Evolutionary conservation across 2,113 vertebrate species (phyloP).

Genomic region (Takifugu flavidus): DNA sequence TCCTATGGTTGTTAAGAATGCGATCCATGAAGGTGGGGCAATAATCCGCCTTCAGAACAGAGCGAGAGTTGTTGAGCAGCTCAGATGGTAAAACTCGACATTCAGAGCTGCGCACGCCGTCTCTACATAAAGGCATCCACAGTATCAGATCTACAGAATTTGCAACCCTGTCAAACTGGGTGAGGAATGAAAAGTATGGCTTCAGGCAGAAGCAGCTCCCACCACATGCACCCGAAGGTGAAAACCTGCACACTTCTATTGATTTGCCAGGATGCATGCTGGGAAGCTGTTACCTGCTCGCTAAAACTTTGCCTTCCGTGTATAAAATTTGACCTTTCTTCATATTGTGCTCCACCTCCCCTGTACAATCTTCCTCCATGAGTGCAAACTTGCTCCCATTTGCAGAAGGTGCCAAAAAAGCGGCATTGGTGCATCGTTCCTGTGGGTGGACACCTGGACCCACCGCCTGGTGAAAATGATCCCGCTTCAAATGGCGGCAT

Average conservation of each 20-base stretch:
- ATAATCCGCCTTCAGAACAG: background rate
- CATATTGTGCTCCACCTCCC: constrained; percentile 8
- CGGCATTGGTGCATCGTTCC: constrained; percentile 30
- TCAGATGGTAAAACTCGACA: background rate
- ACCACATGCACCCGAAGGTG: background rate
- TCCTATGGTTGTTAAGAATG: background rate
- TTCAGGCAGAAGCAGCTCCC: background rate
- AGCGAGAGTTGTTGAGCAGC: background rate
- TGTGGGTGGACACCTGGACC: constrained; percentile 63
- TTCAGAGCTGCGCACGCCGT: background rate
- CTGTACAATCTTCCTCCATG: constrained; percentile 38
- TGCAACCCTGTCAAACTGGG: background rate
- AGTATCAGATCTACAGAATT: background rate
- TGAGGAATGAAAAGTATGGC: background rate
- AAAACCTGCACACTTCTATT: background rate
- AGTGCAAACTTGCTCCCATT: constrained; percentile 36
- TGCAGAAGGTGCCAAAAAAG: constrained; percentile 16
- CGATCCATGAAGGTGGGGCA: background rate
- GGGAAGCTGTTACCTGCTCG: no score
- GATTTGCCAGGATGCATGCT: no score
- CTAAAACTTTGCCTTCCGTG: no score
- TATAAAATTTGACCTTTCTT: constrained; percentile 23
- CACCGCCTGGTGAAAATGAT: constrained; percentile 69
- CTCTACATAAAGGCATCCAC: background rate
- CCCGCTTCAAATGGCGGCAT: constrained; percentile 72